phyloP scores from a whole-genome alignment of 2,888 invertebrate species.

The Andrena dorsata region DNA sequence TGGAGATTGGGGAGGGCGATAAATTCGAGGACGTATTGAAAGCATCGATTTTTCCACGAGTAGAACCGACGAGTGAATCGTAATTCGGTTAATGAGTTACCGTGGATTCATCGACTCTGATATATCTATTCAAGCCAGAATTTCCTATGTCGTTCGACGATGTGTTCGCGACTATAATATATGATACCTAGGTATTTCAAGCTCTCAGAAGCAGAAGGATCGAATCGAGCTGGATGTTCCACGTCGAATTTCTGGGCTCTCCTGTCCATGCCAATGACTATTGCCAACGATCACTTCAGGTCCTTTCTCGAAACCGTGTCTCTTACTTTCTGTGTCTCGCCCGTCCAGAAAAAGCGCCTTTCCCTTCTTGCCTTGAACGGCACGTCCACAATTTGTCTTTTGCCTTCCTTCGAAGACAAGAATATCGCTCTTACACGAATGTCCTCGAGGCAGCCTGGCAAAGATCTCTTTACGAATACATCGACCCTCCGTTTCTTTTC shows the following conservation, averaged over 20 bases:
- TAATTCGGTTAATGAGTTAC: background rate
- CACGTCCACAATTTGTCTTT: slow-evolving; percentile 36
- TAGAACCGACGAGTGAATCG: slow-evolving; percentile 11
- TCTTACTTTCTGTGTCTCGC: background rate
- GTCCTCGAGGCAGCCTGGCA: slow-evolving; percentile 1
- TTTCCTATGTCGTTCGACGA: too few relatives aligned
- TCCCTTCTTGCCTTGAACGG: slow-evolving; percentile 11
- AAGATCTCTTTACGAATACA: slow-evolving; percentile 4
- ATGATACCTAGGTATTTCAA: background rate
- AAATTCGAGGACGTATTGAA: slow-evolving; percentile 9
- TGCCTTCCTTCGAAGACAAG: slow-evolving; percentile 10
- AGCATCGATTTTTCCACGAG: slow-evolving; percentile 16
- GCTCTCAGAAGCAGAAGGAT: background rate
- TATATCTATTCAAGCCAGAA: too few relatives aligned
- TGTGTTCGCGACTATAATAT: too few relatives aligned
- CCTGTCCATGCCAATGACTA: slow-evolving; percentile 1
- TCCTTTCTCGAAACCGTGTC: background rate
- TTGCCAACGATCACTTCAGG: slow-evolving; percentile 2
- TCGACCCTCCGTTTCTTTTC: background rate
- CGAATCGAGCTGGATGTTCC: background rate
- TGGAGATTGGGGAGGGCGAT: background rate
- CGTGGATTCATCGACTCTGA: background rate
- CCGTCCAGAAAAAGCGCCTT: background rate
- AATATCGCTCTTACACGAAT: slow-evolving; percentile 1
- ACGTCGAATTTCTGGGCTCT: background rate